Evolutionary conservation across 2,113 vertebrate genomes (phyloP), one percentile per base, ranked within the genome.

Genomic region (Tetraodon nigroviridis): DNA sequence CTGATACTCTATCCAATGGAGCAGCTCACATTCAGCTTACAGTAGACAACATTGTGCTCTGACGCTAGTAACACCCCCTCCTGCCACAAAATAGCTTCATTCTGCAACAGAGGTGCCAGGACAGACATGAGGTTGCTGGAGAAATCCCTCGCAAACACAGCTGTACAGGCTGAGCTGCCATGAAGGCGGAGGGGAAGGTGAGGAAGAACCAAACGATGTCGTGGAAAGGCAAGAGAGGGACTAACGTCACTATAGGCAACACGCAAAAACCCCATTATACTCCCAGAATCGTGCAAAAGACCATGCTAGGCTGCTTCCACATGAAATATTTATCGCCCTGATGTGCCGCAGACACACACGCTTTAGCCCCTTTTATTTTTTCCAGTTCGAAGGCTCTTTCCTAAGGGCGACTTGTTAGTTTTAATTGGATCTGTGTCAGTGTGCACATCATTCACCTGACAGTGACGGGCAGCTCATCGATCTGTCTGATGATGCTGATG

Each of bases 251-350:
- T 54, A 19, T 27, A n/a, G 50, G 49, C 54, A 58, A 61, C 27
- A 49, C 56, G 68, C 56, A 59, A 64, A 58, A 57, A 59, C 58
- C 57, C 55, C 61, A 69, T 64, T 75, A 59, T 76, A 76, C 67
- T 80, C 64, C 64, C 40, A 45, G 69, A 67, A 17, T 22, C 42
- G 19, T 5, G 61, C 60, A 64, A 52, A 56, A 59, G 63, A n/a
- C 50, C 69, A 84, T 48, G 74, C 78, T 67, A 76, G 75, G 69
- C n/a, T 48, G 46, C 81, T 48, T 54, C 58, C 3, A 44, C 79
- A 85, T 86, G 77, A 88, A 88, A 86, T 84, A 88, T 88, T 86
- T 83, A 87, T 64, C 18, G 75, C 62, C 62, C 69, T 14, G 50
- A 42, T 54, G 61, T 67, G 75, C 60, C 54, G 64, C 69, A 61